Evolutionary conservation across 2,113 vertebrate species (phyloP).

Genomic region (Toxotes chatareus): DNA sequence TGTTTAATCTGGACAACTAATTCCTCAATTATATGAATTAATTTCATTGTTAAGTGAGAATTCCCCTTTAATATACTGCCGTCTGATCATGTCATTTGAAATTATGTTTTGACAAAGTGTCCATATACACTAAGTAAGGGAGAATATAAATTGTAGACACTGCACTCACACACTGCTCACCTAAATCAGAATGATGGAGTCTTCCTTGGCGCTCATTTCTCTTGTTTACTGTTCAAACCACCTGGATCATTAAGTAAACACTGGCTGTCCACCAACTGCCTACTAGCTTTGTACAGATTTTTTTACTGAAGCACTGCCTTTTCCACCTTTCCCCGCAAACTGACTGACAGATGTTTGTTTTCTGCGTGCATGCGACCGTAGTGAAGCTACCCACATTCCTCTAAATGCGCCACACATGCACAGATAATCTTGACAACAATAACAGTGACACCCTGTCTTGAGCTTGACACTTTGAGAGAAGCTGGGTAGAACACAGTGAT

Average conservation of each 20-base stretch:
- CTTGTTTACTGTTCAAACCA: constrained; percentile 43
- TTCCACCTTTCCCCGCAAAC: not conserved
- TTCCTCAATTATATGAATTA: not conserved
- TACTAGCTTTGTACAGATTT: constrained; percentile 15
- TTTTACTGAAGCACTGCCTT: not conserved
- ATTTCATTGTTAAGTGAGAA: not conserved
- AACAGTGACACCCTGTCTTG: constrained; percentile 51
- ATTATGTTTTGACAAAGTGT: not conserved
- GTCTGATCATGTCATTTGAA: constrained; percentile 7
- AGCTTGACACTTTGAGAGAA: constrained; percentile 58
- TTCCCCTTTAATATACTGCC: not conserved
- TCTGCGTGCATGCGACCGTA: constrained; percentile 6
- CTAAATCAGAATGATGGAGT: not conserved
- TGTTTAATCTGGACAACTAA: not conserved
- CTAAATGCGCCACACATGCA: constrained; percentile 24
- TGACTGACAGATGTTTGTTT: constrained; percentile 60
- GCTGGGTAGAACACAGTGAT: constrained; percentile 45
- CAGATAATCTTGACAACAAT: constrained; percentile 54
- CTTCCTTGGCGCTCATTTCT: constrained; percentile 10
- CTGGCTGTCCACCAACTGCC: constrained; percentile 20
- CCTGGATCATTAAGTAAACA: constrained; percentile 42
- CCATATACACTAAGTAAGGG: not conserved
- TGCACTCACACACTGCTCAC: not conserved
- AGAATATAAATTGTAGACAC: not conserved
- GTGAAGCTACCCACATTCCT: constrained; percentile 18